Percentiles rank a stretch among this genome's conserved stretches.
Conservation (phyloP, 23 tunicate genomes). For the Halocynthia roretzi region DNA sequence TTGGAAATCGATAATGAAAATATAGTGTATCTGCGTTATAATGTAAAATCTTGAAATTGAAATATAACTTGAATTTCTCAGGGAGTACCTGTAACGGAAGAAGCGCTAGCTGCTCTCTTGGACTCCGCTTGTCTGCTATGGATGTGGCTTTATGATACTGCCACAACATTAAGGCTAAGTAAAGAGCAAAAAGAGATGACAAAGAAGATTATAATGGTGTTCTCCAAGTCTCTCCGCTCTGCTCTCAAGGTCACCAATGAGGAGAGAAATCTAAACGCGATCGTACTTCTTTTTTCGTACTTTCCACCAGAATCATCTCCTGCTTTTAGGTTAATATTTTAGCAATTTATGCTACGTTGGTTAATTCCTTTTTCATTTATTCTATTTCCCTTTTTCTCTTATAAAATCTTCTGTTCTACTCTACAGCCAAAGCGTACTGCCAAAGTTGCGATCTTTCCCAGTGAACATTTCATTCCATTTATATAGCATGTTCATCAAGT, state of each 20-base stretch:
- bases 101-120: slow-evolving; percentile 6
- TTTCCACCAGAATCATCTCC: slow-evolving; percentile 69
- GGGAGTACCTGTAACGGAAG: neutral
- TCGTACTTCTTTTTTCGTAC: slow-evolving; percentile 48
- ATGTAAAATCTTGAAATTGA: neutral
- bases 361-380: neutral
- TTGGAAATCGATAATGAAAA: too few species aligned
- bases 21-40: neutral
- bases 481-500: slow-evolving; percentile 48
- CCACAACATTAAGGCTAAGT: neutral
- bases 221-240: slow-evolving; percentile 41
- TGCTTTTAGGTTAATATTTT: slow-evolving; percentile 38
- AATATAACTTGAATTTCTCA: neutral
- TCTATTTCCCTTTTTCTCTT: neutral
- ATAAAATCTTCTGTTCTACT: neutral
- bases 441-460: slow-evolving; percentile 63
- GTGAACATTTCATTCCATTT: slow-evolving; percentile 34
- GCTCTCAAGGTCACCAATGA: slow-evolving; percentile 65
- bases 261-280: slow-evolving; percentile 50
- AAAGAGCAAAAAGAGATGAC: slow-evolving; percentile 19
- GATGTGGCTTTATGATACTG: neutral
- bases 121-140: slow-evolving; percentile 20
- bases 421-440: slow-evolving; percentile 69
- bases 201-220: slow-evolving; percentile 35
- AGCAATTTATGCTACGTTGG: neutral